phyloP scores from a whole-genome alignment of 2,797 vertebrate species.

The Peromyscus attwateri region DNA sequence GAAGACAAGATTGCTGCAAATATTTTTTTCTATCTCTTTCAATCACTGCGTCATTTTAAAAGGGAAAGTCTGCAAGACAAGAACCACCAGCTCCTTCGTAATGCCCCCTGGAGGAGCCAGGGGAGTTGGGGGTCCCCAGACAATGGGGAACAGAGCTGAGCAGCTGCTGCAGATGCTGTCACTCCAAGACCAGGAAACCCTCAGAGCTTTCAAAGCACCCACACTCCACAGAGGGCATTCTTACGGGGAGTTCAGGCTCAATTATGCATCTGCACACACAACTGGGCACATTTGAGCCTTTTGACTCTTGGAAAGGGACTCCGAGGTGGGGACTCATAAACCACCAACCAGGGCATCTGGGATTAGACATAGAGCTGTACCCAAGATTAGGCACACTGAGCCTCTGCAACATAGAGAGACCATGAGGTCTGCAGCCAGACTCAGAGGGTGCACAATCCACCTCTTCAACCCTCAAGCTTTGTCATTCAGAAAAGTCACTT shows the following conservation, averaged over 20 bases:
- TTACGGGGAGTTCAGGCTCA: background rate
- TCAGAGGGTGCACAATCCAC: rapidly evolving
- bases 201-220: background rate
- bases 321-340: background rate
- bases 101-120: background rate
- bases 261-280: background rate
- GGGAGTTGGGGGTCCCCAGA: background rate
- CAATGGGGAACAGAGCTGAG: background rate
- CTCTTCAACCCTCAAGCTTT: background rate
- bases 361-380: background rate
- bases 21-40: background rate
- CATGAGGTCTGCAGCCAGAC: background rate
- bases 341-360: background rate
- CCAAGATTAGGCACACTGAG: background rate
- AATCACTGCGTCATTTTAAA: background rate
- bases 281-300: background rate
- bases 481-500: background rate
- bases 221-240: background rate
- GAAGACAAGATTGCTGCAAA: background rate
- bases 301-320: background rate
- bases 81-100: background rate
- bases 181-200: background rate
- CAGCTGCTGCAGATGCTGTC: background rate
- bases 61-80: background rate
- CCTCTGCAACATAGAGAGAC: background rate